Conservation (phyloP, 1,140 invertebrate genomes). For the Ptiloglossa arizonensis region DNA sequence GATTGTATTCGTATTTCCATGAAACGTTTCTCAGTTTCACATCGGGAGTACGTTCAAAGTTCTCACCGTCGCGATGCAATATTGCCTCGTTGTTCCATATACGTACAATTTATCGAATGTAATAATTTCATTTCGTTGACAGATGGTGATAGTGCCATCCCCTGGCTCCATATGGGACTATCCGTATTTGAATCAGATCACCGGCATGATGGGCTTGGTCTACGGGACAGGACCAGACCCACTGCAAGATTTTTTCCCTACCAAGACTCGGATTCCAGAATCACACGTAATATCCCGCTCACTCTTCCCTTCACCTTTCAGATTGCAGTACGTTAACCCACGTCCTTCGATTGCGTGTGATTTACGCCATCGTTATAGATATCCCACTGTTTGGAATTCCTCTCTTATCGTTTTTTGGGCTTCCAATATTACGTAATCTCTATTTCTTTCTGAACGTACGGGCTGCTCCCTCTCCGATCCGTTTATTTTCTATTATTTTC, state of each 20-base stretch:
- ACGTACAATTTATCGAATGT: neutral
- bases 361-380: neutral
- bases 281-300: constrained; percentile 49
- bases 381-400: neutral
- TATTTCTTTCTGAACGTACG: too few species aligned
- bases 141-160: constrained; percentile 55
- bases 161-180: constrained; percentile 61
- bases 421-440: neutral
- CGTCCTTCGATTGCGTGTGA: neutral
- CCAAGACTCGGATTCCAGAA: constrained; percentile 60
- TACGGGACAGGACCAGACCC: constrained; percentile 49
- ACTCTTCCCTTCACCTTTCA: constrained; percentile 31
- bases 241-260: constrained; percentile 38
- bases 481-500: too few species aligned
- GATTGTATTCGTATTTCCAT: too few species aligned
- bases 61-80: too few species aligned
- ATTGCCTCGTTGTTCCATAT: neutral
- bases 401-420: neutral
- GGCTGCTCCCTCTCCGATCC: too few species aligned
- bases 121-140: constrained; percentile 2
- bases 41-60: too few species aligned
- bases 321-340: neutral
- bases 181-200: constrained; percentile 43
- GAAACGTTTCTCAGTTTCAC: too few species aligned
- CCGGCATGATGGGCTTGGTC: constrained; percentile 46